Percentiles rank a stretch among this genome's conserved stretches.
Conservation (phyloP, 2,888 invertebrate genomes). For the Alsophila aescularia region DNA sequence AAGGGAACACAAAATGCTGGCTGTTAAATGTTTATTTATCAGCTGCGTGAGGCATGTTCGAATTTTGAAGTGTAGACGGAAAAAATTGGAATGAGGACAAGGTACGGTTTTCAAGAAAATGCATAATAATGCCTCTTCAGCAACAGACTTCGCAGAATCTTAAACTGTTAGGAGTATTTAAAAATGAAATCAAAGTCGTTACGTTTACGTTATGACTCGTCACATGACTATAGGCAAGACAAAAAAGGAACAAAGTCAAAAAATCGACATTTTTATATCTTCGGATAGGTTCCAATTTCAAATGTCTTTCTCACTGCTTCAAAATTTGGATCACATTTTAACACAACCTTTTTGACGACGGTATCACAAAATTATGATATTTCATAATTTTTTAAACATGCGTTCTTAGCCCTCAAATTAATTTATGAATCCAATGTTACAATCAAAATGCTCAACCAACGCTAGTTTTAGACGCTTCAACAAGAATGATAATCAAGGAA, state of each 20-base stretch:
- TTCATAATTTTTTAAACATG: too few relatives aligned
- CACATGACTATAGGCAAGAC: too few relatives aligned
- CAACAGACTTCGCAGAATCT: constrained; percentile 16
- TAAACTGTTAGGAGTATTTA: too few relatives aligned
- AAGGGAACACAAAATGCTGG: constrained; percentile 18
- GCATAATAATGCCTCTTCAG: constrained; percentile 8
- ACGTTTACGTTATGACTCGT: too few relatives aligned
- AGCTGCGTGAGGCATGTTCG: constrained; percentile 27
- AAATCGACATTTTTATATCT: too few relatives aligned
- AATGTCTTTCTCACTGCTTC: too few relatives aligned
- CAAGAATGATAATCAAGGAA: constrained; percentile 64
- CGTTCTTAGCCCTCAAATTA: background rate
- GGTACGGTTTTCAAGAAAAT: constrained; percentile 25
- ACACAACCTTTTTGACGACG: background rate
- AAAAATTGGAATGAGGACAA: constrained; percentile 27
- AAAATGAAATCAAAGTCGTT: too few relatives aligned
- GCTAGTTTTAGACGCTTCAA: constrained; percentile 51
- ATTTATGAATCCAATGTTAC: constrained; percentile 19
- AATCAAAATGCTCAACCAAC: constrained; percentile 41
- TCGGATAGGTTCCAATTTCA: too few relatives aligned
- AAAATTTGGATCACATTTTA: background rate
- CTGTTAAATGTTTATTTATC: constrained; percentile 10
- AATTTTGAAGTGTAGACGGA: constrained; percentile 35
- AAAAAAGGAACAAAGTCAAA: too few relatives aligned
- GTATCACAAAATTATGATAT: background rate